phyloP scores from a whole-genome alignment of 2,797 vertebrate species.

The Manis javanica region DNA sequence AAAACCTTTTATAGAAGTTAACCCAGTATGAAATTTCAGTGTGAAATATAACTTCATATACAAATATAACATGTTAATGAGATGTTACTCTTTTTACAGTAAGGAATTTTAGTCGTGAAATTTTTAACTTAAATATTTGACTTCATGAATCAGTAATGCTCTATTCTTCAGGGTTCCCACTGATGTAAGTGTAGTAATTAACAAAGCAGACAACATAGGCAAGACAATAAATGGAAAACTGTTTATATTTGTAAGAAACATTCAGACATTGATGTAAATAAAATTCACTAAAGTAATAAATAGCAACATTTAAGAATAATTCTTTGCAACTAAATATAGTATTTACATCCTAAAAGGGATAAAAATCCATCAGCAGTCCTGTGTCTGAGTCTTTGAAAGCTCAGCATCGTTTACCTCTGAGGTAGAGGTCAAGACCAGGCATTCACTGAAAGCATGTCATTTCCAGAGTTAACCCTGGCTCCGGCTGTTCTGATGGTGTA shows the following conservation, averaged over 20 bases:
- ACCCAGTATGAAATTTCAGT: slow-evolving; percentile 30
- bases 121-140: slow-evolving; percentile 47
- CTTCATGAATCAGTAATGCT: slow-evolving; percentile 9
- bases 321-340: neutral
- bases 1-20: neutral
- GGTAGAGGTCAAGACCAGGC: neutral
- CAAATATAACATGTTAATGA: neutral
- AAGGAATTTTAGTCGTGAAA: slow-evolving; percentile 11
- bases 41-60: slow-evolving; percentile 6
- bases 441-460: neutral
- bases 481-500: neutral
- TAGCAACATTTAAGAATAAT: slow-evolving; percentile 14
- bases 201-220: neutral
- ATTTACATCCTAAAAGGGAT: slow-evolving; percentile 3
- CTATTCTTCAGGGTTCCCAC: neutral
- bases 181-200: slow-evolving; percentile 32
- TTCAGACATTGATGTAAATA: neutral
- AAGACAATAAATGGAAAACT: slow-evolving; percentile 18
- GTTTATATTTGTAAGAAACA: slow-evolving; percentile 2
- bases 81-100: neutral
- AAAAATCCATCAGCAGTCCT: neutral
- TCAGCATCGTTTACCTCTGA: neutral
- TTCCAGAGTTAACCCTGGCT: neutral
- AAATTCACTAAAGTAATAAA: slow-evolving; percentile 45
- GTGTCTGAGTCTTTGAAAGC: neutral